A percentile compares a stretch with the other conserved stretches of the same genome.
These are phyloP conservation scores for Luscinia luscinia DNA, from an alignment of 2,797 vertebrate genomes.

Conservation along the genomic window DNA sequence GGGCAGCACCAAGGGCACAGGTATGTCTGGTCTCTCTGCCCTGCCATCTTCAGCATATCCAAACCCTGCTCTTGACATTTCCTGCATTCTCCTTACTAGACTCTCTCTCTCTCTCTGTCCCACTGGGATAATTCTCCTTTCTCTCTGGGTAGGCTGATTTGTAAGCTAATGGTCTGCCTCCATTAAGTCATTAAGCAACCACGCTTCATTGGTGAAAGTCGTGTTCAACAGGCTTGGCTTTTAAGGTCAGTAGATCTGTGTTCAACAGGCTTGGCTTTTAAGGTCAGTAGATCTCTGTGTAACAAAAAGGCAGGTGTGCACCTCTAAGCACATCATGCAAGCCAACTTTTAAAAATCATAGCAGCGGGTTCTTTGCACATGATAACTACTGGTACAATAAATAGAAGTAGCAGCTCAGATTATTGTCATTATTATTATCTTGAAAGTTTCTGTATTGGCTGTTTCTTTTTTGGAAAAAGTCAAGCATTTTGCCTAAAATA, in stretches of 20 bases:
- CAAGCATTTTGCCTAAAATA: background rate
- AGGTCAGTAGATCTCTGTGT: background rate
- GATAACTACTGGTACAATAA: background rate
- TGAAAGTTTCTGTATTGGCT: background rate
- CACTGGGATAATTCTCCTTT: constrained; percentile 15
- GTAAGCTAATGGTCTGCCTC: constrained; percentile 52
- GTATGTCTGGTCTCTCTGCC: constrained; percentile 62
- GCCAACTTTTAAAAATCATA: rapidly evolving
- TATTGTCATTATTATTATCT: background rate
- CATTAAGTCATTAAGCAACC: constrained; percentile 13
- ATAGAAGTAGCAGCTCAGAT: background rate
- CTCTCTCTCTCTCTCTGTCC: background rate
- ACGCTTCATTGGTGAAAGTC: constrained; percentile 43
- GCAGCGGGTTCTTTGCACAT: background rate
- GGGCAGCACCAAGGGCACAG: constrained; percentile 44
- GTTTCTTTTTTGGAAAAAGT: background rate
- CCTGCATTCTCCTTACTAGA: background rate
- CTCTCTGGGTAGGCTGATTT: constrained; percentile 47
- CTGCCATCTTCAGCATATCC: background rate
- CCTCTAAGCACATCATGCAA: background rate
- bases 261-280: constrained; percentile 10
- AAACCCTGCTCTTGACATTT: background rate
- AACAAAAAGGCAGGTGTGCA: background rate
- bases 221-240: background rate
- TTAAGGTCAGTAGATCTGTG: constrained; percentile 10